phyloP scores from a whole-genome alignment of 2,113 vertebrate genomes.

The Microcebus lehilahytsara region DNA sequence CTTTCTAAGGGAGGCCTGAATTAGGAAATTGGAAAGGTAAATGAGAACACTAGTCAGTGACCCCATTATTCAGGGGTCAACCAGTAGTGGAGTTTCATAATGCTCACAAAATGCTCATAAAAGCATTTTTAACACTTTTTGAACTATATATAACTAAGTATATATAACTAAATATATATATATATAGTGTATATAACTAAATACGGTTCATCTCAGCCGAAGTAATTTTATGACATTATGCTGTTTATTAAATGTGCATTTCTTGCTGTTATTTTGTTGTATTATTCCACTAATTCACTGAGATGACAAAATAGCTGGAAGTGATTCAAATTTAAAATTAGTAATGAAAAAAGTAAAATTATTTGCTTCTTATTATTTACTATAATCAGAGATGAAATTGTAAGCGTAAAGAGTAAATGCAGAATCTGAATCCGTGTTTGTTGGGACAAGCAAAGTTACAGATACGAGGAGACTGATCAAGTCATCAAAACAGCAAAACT shows the following conservation, averaged over 20 bases:
- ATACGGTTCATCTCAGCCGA: neutral
- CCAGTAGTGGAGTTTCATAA: neutral
- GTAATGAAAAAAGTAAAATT: neutral
- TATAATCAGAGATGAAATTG: neutral
- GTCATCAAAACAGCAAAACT: neutral
- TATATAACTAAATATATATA: no score
- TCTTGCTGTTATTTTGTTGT: neutral
- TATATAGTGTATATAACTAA: neutral
- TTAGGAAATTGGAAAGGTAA: neutral
- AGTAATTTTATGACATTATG: neutral
- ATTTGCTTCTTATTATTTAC: constrained; percentile 20
- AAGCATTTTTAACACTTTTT: neutral
- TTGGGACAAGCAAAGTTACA: neutral
- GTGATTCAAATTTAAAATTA: neutral
- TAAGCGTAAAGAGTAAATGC: neutral
- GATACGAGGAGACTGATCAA: neutral
- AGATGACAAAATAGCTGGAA: neutral
- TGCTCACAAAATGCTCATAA: neutral
- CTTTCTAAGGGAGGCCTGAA: neutral
- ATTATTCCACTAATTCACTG: neutral
- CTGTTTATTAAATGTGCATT: neutral
- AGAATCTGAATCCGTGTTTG: neutral
- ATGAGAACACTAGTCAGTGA: neutral
- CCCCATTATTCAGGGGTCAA: neutral
- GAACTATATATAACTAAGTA: neutral